Conservation (phyloP, 2,888 invertebrate species). For the Drosophila falleni region DNA sequence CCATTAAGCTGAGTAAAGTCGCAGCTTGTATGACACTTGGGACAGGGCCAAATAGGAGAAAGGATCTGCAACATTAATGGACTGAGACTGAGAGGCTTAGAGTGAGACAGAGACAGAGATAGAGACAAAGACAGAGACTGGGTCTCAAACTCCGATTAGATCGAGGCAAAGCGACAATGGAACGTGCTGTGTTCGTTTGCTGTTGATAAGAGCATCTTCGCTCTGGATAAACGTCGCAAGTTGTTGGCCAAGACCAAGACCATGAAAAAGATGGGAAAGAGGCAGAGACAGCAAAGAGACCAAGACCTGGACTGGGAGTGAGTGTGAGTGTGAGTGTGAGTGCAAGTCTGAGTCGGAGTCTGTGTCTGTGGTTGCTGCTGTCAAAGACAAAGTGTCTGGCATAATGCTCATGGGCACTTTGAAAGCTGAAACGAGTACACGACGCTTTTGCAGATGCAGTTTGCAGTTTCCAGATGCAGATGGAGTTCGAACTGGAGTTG, state of each 20-base stretch:
- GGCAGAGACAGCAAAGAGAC: conserved; percentile 11
- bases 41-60: conserved; percentile 32
- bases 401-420: conserved; percentile 75
- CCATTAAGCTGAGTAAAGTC: conserved; percentile 50
- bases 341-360: no score
- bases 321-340: no score
- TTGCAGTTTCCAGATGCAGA: conserved; percentile 3
- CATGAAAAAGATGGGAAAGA: neutral
- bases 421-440: conserved; percentile 71
- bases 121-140: neutral
- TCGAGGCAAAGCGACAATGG: conserved; percentile 72
- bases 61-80: conserved; percentile 25
- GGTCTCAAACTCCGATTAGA: conserved; percentile 55
- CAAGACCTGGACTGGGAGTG: conserved; percentile 1
- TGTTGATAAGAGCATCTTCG: conserved; percentile 67
- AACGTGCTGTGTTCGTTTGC: conserved; percentile 71
- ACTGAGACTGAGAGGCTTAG: neutral
- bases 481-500: neutral
- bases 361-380: conserved; percentile 38
- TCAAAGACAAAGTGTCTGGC: conserved; percentile 79
- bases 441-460: conserved; percentile 3
- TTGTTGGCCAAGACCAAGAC: conserved; percentile 7
- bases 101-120: no score
- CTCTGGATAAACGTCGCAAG: conserved; percentile 51
- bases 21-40: conserved; percentile 50